phyloP scores from a whole-genome alignment of 1,140 invertebrate species.

The Drosophila mayri region DNA sequence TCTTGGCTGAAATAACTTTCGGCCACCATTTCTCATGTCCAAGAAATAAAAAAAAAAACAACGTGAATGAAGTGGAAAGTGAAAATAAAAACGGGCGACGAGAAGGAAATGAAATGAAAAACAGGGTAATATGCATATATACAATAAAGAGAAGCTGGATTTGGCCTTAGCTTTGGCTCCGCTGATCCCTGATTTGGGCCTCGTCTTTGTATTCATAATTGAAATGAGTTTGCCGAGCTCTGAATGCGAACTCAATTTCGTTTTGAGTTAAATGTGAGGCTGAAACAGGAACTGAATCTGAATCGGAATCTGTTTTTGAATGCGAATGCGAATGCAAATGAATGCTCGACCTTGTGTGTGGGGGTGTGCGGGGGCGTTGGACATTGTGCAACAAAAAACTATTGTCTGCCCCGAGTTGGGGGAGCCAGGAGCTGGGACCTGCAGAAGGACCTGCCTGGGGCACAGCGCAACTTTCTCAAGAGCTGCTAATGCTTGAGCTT shows the following conservation, averaged over 20 bases:
- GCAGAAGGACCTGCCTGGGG: conserved; percentile 46
- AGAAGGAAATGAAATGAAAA: conserved; percentile 1
- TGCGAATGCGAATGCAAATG: conserved; percentile 65
- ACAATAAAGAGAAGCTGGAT: conserved; percentile 21
- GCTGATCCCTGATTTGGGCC: conserved; percentile 19
- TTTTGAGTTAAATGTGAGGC: conserved; percentile 26
- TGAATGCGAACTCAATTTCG: conserved; percentile 28
- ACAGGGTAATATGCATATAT: conserved; percentile 52
- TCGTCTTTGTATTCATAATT: conserved; percentile 42
- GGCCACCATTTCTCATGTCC: conserved; percentile 37
- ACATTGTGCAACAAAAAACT: conserved; percentile 41
- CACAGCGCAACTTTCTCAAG: conserved; percentile 69
- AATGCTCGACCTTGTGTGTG: conserved; percentile 51
- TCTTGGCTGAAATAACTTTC: conserved; percentile 28
- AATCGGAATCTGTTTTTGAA: conserved; percentile 37
- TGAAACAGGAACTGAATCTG: not conserved
- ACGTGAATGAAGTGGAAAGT: conserved; percentile 29
- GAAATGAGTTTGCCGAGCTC: conserved; percentile 31
- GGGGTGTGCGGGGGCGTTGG: not conserved
- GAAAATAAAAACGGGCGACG: conserved; percentile 10
- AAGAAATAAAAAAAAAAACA: not conserved
- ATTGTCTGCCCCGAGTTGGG: conserved; percentile 19
- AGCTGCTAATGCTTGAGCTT: conserved; percentile 72
- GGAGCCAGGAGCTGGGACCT: conserved; percentile 1
- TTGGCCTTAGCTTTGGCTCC: not conserved